Conservation (phyloP, 64 coral and sea anemone species). For the Pocillopora verrucosa region DNA sequence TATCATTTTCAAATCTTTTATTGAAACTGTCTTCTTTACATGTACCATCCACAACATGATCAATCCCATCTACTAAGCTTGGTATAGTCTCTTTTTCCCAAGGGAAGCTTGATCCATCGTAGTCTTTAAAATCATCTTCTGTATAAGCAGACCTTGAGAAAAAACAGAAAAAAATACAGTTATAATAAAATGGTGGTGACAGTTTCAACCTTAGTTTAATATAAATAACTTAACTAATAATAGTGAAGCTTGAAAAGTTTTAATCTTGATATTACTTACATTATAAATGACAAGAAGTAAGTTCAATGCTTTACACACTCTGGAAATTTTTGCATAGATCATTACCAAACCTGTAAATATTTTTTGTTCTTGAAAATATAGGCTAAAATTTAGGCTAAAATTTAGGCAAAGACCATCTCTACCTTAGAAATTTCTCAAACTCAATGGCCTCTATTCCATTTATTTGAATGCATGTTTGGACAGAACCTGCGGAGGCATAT, state of each 20-base stretch:
- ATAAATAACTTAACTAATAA: too few species aligned
- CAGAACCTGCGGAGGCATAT: conserved; percentile 12
- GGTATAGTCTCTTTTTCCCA: conserved; percentile 24
- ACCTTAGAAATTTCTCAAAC: conserved; percentile 59
- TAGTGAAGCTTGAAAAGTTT: too few species aligned
- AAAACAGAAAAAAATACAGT: not conserved
- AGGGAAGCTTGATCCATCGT: conserved; percentile 35
- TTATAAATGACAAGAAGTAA: too few species aligned
- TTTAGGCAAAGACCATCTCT: not conserved
- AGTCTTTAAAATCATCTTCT: conserved; percentile 56
- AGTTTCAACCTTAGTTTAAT: too few species aligned
- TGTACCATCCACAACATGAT: not conserved
- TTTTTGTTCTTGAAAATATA: not conserved
- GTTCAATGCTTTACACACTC: too few species aligned
- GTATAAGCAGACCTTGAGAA: conserved; percentile 45
- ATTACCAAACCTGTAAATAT: too few species aligned
- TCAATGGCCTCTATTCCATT: conserved; percentile 48
- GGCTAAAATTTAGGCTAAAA: not conserved
- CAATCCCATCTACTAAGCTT: not conserved
- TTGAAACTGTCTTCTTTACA: not conserved
- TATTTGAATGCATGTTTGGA: conserved; percentile 62
- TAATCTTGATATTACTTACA: too few species aligned
- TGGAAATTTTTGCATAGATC: too few species aligned
- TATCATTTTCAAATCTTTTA: not conserved
- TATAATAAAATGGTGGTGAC: not conserved